Base-by-base conservation (phyloP, 2,888 invertebrate genomes). In the Pocota personata region DNA sequence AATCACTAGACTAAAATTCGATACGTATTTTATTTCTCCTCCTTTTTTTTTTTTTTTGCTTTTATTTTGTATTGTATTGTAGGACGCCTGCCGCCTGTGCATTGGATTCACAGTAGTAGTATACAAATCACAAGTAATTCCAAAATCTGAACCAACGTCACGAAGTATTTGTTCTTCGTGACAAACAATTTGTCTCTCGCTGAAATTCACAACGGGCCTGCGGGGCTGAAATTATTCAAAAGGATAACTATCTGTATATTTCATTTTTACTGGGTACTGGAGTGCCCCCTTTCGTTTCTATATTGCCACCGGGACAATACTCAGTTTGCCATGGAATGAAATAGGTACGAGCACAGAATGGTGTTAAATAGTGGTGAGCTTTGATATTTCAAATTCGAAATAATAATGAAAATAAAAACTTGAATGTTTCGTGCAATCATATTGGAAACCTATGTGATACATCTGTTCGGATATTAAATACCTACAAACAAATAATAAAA, bases 131-230 rank as follows among this genome's bases (percentile, higher is more conserved):
- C 90, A 90, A 90, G 91, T 92, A 92, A 92, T 92, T 89, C 92
- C 92, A 89, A 90, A 91, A 90, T 91, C 90, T 89, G 89, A 89
- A 90, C 89, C 91, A 92, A 91, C 90, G 91, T 90, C 92, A 92
- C 92, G 92, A 90, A 92, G 91, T 92, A 92, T 92, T 92, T 92
- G 91, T 92, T 90, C 90, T 92, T 91, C 92, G 92, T 92, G 92
- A 92, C 92, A 91, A 92, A 92, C 91, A 91, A 91, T 91, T 91
- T 91, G 91, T 91, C 90, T 89, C 89, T 72, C 67, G 79, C 66
- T 73, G 77, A 78, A 82, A 52, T 55, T 77, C 72, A 55, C 16
- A 77, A 58, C 48, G 16, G 40, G 24, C 24, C 71, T 67, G 32
- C 57, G 66, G 66, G 35, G 46, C 10, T 12, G 40, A 82, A 66